phyloP scores from a whole-genome alignment of 2,888 invertebrate genomes.

The Acleris emargana region DNA sequence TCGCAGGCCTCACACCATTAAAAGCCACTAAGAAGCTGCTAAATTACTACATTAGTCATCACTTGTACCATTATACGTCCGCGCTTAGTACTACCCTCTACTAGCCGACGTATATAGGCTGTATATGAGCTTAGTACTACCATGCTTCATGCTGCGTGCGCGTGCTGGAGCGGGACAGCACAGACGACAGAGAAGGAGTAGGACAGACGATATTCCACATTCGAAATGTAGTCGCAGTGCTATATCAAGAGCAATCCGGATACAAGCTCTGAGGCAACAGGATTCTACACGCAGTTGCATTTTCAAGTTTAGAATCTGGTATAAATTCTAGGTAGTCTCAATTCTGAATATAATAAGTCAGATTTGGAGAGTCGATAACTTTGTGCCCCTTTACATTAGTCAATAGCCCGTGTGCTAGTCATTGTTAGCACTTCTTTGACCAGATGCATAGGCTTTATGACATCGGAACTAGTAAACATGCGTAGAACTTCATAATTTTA shows the following conservation, averaged over 20 bases:
- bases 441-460: background rate
- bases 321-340: background rate
- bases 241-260: constrained; percentile 31
- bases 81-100: constrained; percentile 23
- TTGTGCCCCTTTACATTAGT: too few species aligned
- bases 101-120: background rate
- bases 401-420: too few species aligned
- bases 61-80: constrained; percentile 60
- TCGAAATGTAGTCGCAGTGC: constrained; percentile 28
- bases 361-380: too few species aligned
- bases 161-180: constrained; percentile 33
- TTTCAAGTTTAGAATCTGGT: background rate
- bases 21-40: constrained; percentile 37
- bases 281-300: background rate
- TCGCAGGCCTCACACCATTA: constrained; percentile 13
- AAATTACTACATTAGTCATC: constrained; percentile 51
- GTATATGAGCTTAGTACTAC: constrained; percentile 42
- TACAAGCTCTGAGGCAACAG: constrained; percentile 29
- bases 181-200: constrained; percentile 30
- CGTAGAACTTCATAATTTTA: too few species aligned
- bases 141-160: constrained; percentile 40
- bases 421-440: too few species aligned
- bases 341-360: background rate
- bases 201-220: constrained; percentile 27
- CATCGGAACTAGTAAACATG: background rate